phyloP scores from a whole-genome alignment of 1,140 invertebrate species.

The Nautilus pompilius region DNA sequence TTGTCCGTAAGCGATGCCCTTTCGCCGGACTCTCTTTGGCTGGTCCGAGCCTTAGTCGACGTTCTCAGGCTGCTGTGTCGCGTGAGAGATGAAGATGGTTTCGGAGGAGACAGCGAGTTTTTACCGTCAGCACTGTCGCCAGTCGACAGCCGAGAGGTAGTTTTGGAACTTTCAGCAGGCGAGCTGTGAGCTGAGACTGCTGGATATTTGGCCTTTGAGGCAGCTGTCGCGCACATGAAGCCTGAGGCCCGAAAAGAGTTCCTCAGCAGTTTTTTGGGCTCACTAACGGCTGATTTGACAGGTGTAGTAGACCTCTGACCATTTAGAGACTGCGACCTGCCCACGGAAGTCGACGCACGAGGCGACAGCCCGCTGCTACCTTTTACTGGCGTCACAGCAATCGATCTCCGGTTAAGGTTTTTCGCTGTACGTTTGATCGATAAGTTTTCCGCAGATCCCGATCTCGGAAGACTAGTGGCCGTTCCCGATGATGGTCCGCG shows the following conservation, averaged over 20 bases:
- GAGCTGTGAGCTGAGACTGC: constrained; percentile 5
- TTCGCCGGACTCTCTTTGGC: constrained; percentile 6
- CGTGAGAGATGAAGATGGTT: constrained; percentile 10
- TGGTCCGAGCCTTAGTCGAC: constrained; percentile 4
- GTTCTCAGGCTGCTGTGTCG: constrained; percentile 11
- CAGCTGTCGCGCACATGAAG: constrained; percentile 41
- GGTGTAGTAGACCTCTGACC: too few relatives aligned
- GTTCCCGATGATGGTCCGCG: too few relatives aligned
- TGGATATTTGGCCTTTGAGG: constrained; percentile 23
- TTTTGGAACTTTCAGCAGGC: background rate
- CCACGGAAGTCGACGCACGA: too few relatives aligned
- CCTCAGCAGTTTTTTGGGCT: too few relatives aligned
- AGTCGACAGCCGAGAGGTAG: background rate
- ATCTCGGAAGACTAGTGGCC: too few relatives aligned
- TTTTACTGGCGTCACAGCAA: too few relatives aligned
- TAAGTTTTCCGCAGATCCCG: too few relatives aligned
- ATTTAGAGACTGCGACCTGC: too few relatives aligned
- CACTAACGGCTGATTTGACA: too few relatives aligned
- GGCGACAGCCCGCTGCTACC: too few relatives aligned
- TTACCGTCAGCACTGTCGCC: background rate
- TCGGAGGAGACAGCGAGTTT: background rate
- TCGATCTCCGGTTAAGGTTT: too few relatives aligned
- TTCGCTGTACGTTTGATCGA: too few relatives aligned
- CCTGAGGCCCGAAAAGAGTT: constrained; percentile 16
- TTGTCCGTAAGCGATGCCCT: background rate